Conservation (phyloP, 2,797 vertebrate genomes). For the Leucoraja ocellata region DNA sequence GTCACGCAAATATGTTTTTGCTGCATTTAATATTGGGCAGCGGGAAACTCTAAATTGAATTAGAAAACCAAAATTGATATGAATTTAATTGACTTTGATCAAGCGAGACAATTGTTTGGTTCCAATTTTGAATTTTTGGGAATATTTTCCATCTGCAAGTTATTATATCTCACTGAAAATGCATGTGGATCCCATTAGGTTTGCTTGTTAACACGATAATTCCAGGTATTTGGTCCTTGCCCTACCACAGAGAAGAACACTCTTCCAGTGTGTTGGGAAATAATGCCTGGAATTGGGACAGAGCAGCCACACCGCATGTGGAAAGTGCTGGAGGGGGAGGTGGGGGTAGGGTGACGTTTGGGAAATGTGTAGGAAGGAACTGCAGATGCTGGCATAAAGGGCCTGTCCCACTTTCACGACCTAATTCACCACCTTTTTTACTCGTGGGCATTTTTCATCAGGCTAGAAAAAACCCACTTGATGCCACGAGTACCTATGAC, state of each 20-base stretch:
- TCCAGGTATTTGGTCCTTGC: background rate
- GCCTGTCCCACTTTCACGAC: too few relatives aligned
- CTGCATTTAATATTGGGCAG: background rate
- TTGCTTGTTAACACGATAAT: background rate
- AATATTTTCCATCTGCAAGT: background rate
- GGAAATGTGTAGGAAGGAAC: too few relatives aligned
- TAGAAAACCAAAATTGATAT: conserved; percentile 17
- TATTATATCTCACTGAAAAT: conserved; percentile 14
- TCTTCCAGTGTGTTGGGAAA: background rate
- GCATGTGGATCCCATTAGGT: background rate
- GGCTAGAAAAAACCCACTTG: too few relatives aligned
- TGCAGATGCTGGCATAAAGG: too few relatives aligned
- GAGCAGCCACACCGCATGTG: too few relatives aligned
- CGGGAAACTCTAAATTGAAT: conserved; percentile 1
- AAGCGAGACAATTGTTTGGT: conserved; percentile 5
- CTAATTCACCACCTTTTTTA: too few relatives aligned
- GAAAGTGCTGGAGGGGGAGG: background rate
- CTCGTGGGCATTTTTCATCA: too few relatives aligned
- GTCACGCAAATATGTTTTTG: background rate
- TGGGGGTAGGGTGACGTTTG: too few relatives aligned
- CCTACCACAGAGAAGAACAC: background rate
- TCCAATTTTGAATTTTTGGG: background rate
- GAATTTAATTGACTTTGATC: background rate
- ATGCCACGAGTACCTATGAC: too few relatives aligned
- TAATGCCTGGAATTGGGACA: background rate